Evolutionary conservation across 2,888 invertebrate species (phyloP).

Genomic region (Augochlorella aurata): DNA sequence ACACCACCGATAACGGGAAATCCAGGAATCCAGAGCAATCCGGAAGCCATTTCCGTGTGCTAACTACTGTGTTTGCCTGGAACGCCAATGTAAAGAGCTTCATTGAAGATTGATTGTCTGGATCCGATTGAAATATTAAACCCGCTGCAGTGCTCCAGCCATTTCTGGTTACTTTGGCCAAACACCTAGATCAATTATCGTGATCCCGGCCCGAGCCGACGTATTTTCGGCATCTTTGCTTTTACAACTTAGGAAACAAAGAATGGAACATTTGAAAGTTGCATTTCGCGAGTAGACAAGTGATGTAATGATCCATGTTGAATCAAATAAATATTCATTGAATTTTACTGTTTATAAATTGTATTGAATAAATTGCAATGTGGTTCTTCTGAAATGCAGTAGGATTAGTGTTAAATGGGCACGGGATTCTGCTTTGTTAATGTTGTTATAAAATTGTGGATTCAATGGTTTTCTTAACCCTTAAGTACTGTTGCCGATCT

Average conservation of each 20-base stretch:
- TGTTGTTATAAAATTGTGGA: too few species aligned
- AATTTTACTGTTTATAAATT: too few species aligned
- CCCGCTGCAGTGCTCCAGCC: neutral
- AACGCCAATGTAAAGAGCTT: constrained; percentile 47
- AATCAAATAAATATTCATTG: too few species aligned
- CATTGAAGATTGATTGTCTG: constrained; percentile 41
- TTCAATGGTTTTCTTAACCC: too few species aligned
- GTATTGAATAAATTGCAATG: too few species aligned
- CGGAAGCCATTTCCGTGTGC: constrained; percentile 41
- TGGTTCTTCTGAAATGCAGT: too few species aligned
- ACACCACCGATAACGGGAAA: constrained; percentile 58
- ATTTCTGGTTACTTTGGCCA: neutral
- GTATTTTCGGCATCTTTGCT: neutral
- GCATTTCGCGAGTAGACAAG: too few species aligned
- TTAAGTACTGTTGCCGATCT: too few species aligned
- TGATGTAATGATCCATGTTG: too few species aligned
- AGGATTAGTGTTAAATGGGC: too few species aligned
- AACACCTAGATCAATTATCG: constrained; percentile 5
- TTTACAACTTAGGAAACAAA: neutral
- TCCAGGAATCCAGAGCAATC: constrained; percentile 48
- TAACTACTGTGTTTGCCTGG: constrained; percentile 42
- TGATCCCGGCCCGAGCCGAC: neutral
- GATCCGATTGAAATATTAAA: constrained; percentile 31
- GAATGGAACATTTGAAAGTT: too few species aligned
- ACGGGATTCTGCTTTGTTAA: too few species aligned